Evolutionary conservation across 2,797 vertebrate species (phyloP), one percentile per base, ranked within the genome.

Genomic region (Myotis pilosus): DNA sequence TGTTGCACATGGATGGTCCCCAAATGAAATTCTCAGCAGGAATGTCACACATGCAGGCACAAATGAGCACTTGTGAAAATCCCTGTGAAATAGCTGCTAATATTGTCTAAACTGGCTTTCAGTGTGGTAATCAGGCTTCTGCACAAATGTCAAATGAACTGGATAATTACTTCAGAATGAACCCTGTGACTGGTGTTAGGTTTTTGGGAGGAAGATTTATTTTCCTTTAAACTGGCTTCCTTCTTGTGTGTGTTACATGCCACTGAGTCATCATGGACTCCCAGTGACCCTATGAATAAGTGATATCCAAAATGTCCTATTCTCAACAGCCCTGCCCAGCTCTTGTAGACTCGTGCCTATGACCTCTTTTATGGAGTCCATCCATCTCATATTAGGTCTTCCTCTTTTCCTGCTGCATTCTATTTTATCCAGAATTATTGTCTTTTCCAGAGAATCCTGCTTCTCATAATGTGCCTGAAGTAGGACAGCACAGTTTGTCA

Each of bases 141-240:
- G 47, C n/a, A 89, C 91, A 89, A 95, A 82, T 78, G 74, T 81
- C 75, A 94, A 85, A 91, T 94, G 89, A 94, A 85, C 23, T 71
- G 28, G 64, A 36, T 92, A 95, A 92, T 86, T 83, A 30, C n/a
- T 57, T 90, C 55, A 88, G 53, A 75, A 82, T 81, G 49, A 89
- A 74, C 6, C 38, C 25, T 36, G 8, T 76, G 82, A 23, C 55
- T 71, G 25, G 3, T 68, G n/a, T 83, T 51, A 57, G 55, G 11
- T 53, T 88, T 95, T 74, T 22, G 69, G 12, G 8, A 87, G 28
- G n/a, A 9, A 87, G 71, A 28, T 47, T 74, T 83, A 28, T 62
- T 85, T 92, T 83, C 76, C 8, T 72, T 93, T 33, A 12, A 88
- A 62, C 33, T 71, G 16, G 11, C 78, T 71, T 9, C 6, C 71